phyloP scores from a whole-genome alignment of 1,140 invertebrate genomes.

The Lepidurus apus region DNA sequence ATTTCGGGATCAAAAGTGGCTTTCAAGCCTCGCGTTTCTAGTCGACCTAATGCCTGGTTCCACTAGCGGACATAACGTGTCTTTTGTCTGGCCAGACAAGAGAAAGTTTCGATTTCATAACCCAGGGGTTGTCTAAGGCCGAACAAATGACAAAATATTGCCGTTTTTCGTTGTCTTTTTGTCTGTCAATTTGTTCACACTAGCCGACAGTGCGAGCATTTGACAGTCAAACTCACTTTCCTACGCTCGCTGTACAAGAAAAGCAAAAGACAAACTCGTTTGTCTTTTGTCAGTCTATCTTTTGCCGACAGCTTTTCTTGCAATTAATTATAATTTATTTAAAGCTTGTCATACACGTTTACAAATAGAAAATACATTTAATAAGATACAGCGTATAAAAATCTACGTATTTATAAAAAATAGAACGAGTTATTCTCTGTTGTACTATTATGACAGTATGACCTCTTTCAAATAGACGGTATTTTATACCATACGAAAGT shows the following conservation, averaged over 20 bases:
- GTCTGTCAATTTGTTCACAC: background rate
- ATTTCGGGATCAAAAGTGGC: background rate
- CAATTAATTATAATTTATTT: too few species aligned
- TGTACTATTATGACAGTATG: background rate
- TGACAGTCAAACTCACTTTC: background rate
- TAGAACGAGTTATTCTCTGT: background rate
- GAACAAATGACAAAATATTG: background rate
- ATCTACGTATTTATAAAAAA: background rate
- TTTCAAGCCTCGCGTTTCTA: too few species aligned
- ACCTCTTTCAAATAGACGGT: constrained; percentile 40
- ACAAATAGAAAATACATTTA: too few species aligned
- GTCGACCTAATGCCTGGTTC: background rate
- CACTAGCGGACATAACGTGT: background rate
- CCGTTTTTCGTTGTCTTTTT: background rate
- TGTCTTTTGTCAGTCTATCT: too few species aligned
- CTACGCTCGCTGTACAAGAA: too few species aligned
- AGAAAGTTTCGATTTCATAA: background rate
- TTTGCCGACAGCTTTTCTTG: too few species aligned
- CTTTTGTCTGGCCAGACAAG: too few species aligned
- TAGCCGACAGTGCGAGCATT: background rate
- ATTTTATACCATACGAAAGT: constrained; percentile 47
- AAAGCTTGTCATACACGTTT: too few species aligned
- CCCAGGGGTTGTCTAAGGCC: background rate
- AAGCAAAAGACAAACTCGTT: too few species aligned
- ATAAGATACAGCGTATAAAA: too few species aligned